Base-by-base conservation (phyloP, 2,888 invertebrate species). In the Itoplectis maculator region DNA sequence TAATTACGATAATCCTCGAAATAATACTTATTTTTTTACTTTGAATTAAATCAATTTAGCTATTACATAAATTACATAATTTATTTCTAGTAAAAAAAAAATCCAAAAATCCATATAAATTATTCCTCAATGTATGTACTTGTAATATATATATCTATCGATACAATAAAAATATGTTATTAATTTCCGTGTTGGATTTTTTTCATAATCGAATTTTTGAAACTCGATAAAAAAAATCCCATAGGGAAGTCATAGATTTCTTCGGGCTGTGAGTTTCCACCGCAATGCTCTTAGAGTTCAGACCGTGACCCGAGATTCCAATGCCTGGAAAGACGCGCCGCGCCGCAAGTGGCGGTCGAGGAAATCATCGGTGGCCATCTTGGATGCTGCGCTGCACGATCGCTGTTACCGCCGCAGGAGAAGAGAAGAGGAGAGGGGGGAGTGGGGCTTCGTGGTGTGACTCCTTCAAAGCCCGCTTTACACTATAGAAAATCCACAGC, bases 291-390 rank as follows among this genome's bases (percentile, higher is more conserved):
- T 49, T 23, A 23, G 23, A 65, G 65, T 20, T 11, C 23, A 23
- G n/a, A 20, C 65, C 40, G 42, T 63, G 59, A 49, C 23, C 61
- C 45, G 75, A 63, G 75, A 81, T 54, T 51, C 40, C 69, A 63
- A 70, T 45, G 69, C 51, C 42, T 47, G 74, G 49, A 51, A 18
- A 40, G 29, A 42, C 51, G 20, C 54, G 23, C 54, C 23, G 23
- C 20, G 23, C 23, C 54, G 9, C 5, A 54, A 54, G 63, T 23
- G 40, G 59, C 6, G 68, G 49, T 7, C 18, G 37, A 59, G 11
- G 47, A 77, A 63, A 54, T 54, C 23, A 76, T 54, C 18, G 11
- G 5, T 8, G 68, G 40, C 59, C 56, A 72, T 76, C 66, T 61
- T 77, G 77, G 49, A 77, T 77, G 23, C 54, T 54, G 54, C 54